Evolutionary conservation across 37 sponge, comb jelly and placozoan genomes (phyloP), one percentile per base, ranked within the genome.

Genomic region (Petrosia ficiformis): DNA sequence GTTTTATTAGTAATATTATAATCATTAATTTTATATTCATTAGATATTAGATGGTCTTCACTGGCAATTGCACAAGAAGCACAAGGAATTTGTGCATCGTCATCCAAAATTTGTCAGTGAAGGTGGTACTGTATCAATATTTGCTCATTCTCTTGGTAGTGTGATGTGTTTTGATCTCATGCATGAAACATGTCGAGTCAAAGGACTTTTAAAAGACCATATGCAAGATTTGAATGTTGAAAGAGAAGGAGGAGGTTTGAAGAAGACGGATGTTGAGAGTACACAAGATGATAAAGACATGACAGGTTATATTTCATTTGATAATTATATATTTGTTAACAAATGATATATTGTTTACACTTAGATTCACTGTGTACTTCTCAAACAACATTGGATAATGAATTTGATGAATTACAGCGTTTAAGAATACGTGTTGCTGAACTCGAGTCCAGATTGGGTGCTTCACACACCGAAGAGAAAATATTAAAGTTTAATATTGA

Each of bases 101-200:
- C 79, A 91, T 57, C 95, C 95, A 10, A 42, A 82, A 39, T 95
- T 88, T 67, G 57, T 75, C 33, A 22, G 56, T 21, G 67, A 71
- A 34, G 80, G 80, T 0, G 95, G 95, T 0, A 84, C 84, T 14
- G 81, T 95, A 63, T 91, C 92, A 37, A 32, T 91, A 21, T 58
- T 91, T 63, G 95, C 80, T 31, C 95, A 95, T 65, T 95, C 95
- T 28, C 89, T 95, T 16, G 95, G 95, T 59, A 91, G 92, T 38
- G 92, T 95, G 42, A 81, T 95, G 34, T 72, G 63, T 48, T 95
- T 80, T 81, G 95, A 95, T 41, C 84, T 93, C 41, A 75, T 93
- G 31, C 68, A 44, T 0, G 67, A 84, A 65, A 77, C 60, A 24
- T 77, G 79, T 26, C 32, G 40, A 22, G 69, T 31, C 22, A 67